Evolutionary conservation across 2,888 invertebrate genomes (phyloP), one percentile per base, ranked within the genome.

Genomic region (Psylliodes chrysocephalus): DNA sequence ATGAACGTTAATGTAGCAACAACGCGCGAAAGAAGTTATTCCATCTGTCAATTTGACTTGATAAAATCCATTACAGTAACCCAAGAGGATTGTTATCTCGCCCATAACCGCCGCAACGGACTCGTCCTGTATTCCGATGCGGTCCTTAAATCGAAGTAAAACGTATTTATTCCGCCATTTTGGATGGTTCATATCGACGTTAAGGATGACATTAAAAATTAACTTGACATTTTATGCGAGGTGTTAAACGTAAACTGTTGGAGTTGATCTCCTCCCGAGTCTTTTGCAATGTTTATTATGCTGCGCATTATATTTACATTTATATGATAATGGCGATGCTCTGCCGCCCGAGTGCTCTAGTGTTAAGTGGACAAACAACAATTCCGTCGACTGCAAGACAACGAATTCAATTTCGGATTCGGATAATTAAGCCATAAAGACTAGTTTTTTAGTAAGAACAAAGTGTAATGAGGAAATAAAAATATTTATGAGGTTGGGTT

Each of bases 231-330:
- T 71, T 73, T 73, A 71, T 66, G 66, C 49, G 49, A 59, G 51
- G 62, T 54, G 62, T 55, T 66, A 56, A 49, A 66, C 70, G 64
- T 74, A 75, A 75, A 75, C 66, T 69, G 67, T 57, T 66, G 38
- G 47, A 60, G 56, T 68, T 72, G 69, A 74, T 73, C 67, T 69
- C 60, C 49, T 62, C 22, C 52, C 60, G 66, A 61, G 68, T 69
- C 71, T 62, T 69, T 70, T 71, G 69, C 69, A 68, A 68, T 72
- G 68, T 70, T 75, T 72, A n/a, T n/a, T n/a, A 69, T 70, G 64
- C 61, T 46, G 60, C 66, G 71, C 70, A 74, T 75, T 74, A 75
- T 67, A 67, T 73, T 73, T 71, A 69, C 74, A 77, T 77, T 75
- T 74, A 67, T 75, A 77, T 75, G 77, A 71, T 75, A 77, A 77